Evolutionary conservation across 2,888 invertebrate species (phyloP).

Genomic region (Limnephilus auricula): DNA sequence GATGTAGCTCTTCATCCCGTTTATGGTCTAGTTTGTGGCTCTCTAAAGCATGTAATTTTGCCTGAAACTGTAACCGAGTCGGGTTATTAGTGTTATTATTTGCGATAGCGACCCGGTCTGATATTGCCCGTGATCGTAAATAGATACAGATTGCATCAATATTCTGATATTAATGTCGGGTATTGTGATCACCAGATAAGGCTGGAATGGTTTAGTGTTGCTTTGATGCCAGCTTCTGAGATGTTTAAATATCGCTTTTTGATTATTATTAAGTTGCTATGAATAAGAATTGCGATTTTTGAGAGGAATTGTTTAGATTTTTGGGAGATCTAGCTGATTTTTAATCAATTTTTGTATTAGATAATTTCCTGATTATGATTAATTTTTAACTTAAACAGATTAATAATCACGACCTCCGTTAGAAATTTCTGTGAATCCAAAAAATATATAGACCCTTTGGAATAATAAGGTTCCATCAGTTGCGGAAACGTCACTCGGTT

Average conservation of each 20-base stretch:
- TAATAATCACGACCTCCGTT: no score
- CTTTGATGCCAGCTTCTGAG: background rate
- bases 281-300: no score
- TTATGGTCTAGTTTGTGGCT: constrained; percentile 25
- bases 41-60: constrained; percentile 27
- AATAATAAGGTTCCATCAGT: no score
- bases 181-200: background rate
- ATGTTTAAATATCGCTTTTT: background rate
- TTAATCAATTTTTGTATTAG: background rate
- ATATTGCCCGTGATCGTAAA: constrained; percentile 29
- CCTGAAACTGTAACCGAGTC: constrained; percentile 1
- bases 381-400: no score
- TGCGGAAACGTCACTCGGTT: no score
- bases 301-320: background rate
- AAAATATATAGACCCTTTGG: no score
- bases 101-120: background rate
- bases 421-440: no score
- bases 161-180: background rate
- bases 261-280: no score
- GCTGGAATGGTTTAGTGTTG: background rate
- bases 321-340: background rate
- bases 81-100: constrained; percentile 24
- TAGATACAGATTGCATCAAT: constrained; percentile 33
- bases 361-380: no score
- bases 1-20: constrained; percentile 12